Base-by-base conservation (phyloP, 2,888 invertebrate species). In the Listrodromus nycthemerus region DNA sequence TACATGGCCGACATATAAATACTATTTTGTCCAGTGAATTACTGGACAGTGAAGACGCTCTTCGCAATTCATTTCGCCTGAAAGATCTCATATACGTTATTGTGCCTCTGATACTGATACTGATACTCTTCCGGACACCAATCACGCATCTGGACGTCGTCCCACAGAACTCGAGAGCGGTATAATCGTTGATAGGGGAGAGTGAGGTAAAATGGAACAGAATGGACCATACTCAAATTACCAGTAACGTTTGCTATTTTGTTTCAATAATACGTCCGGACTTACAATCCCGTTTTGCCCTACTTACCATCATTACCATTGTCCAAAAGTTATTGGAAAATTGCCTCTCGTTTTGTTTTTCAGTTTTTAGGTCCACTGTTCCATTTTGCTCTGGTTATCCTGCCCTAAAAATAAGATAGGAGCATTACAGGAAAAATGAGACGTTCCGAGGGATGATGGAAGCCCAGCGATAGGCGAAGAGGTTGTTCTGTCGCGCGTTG, bases 401-500 rank as follows among this genome's bases (percentile, higher is more conserved):
- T n/a, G n/a, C 52, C 21, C 52, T 52, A 21, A 52, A 52, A 19
- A 78, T 48, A 71, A 21, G n/a, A 19, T 8, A 50, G 16, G 65
- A 65, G 65, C 30, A 50, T 33, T 48, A 74, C 58, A 16, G 33
- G 8, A n/a, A 45, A 63, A 65, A 37, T 8, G 65, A 67, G 55
- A 55, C 13, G 37, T 77, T 21, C 61, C 16, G 65, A 37, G 52
- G 8, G 74, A 48, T 75, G 24, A 55, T 48, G 13, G 69, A 48
- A 74, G 70, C 33, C 86, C 86, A 81, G 81, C 84, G 84, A 82
- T 82, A 82, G 61, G 27, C 85, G 80, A 85, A 87, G 84, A 84
- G 86, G 87, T 87, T 88, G 88, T 86, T 87, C 86, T 86, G 87
- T 87, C 86, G 87, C 85, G 88, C 85, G 88, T 89, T 88, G 87